These are phyloP conservation scores for Thaumatotibia leucotreta DNA, from an alignment of 1,140 invertebrate genomes.

Conservation along the genomic window DNA sequence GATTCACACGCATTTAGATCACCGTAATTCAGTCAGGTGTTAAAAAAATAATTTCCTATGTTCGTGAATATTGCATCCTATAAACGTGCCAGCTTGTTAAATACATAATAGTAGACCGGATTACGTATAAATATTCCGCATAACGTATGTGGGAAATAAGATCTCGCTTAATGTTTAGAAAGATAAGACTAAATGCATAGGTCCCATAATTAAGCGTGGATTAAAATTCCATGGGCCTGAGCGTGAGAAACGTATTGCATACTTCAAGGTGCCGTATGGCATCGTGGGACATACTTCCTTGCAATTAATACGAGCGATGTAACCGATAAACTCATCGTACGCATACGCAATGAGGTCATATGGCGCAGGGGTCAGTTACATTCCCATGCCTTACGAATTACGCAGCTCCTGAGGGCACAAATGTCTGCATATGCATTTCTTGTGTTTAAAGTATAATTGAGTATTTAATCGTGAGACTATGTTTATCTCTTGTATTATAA, in stretches of 20 bases:
- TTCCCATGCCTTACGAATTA: slow-evolving; percentile 35
- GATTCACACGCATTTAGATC: slow-evolving; percentile 57
- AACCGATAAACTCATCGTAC: slow-evolving; percentile 51
- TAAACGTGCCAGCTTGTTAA: neutral
- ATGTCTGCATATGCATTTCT: neutral
- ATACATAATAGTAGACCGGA: neutral
- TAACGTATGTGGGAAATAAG: neutral
- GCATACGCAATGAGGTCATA: slow-evolving; percentile 59
- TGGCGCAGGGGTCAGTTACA: slow-evolving; percentile 30
- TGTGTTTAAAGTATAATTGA: neutral
- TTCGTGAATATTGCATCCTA: neutral
- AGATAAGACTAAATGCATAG: neutral
- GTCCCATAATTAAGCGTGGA: slow-evolving; percentile 15
- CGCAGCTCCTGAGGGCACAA: neutral
- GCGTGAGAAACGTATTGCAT: slow-evolving; percentile 45
- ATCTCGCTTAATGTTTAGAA: neutral
- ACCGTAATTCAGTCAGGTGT: slow-evolving; percentile 22
- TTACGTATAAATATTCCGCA: neutral
- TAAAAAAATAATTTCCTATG: neutral
- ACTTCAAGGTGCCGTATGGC: slow-evolving; percentile 50
- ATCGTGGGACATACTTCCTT: slow-evolving; percentile 54
- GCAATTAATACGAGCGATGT: slow-evolving; percentile 65
- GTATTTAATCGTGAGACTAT: neutral
- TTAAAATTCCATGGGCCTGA: slow-evolving; percentile 26
- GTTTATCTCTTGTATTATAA: neutral